phyloP scores from a whole-genome alignment of 2,888 invertebrate species.

The Ligdia adustata region DNA sequence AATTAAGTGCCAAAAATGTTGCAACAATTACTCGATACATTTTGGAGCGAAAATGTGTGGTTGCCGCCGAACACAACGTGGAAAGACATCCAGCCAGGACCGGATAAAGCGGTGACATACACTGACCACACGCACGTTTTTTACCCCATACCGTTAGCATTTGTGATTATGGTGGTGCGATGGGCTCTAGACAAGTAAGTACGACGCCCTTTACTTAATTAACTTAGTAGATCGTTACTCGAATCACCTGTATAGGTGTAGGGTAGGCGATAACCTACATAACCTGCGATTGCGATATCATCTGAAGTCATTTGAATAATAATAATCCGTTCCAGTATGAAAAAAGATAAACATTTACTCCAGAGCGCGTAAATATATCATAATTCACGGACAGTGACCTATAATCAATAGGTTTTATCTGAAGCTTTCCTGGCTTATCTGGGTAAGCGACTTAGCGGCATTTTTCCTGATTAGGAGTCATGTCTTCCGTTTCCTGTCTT shows the following conservation, averaged over 20 bases:
- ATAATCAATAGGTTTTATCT: conserved; percentile 3
- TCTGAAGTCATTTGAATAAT: conserved; percentile 8
- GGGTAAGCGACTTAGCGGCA: conserved; percentile 18
- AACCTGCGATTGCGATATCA: conserved; percentile 29
- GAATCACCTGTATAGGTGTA: conserved; percentile 26
- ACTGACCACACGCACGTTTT: conserved; percentile 92
- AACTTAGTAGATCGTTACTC: conserved; percentile 17
- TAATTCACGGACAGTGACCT: not conserved
- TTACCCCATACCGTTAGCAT: conserved; percentile 92
- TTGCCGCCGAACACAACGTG: conserved; percentile 96
- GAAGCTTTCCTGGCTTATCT: no score
- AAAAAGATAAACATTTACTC: conserved; percentile 11
- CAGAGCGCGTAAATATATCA: not conserved
- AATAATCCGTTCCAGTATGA: conserved; percentile 13
- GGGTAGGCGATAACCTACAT: conserved; percentile 34
- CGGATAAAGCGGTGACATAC: conserved; percentile 88
- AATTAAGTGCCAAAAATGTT: conserved; percentile 55
- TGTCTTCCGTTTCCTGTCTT: conserved; percentile 36
- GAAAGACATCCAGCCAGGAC: conserved; percentile 91
- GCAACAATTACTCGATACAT: conserved; percentile 74
- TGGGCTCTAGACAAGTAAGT: conserved; percentile 94
- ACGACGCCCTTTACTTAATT: conserved; percentile 19
- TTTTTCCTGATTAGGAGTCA: conserved; percentile 27
- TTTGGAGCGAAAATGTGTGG: conserved; percentile 96
- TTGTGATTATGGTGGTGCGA: conserved; percentile 90